These are phyloP conservation scores for Beris morrisii DNA, from an alignment of 2,888 invertebrate species.

Conservation along the genomic window DNA sequence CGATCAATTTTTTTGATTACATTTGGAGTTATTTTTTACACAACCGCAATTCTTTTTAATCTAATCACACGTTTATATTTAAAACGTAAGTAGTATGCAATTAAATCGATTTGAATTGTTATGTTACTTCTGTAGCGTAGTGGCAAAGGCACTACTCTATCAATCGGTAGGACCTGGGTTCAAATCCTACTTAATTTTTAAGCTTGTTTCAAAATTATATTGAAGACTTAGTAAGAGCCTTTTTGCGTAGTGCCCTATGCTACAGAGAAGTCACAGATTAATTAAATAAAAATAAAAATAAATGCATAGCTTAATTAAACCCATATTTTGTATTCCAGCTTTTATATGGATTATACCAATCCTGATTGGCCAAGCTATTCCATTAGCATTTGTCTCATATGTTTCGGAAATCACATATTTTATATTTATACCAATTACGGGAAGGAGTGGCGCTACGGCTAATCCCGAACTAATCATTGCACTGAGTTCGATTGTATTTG, in stretches of 20 bases:
- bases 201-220: too few relatives aligned
- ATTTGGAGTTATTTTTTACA: slow-evolving; percentile 51
- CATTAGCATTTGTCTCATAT: slow-evolving; percentile 11
- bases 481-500: slow-evolving; percentile 45
- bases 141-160: too few relatives aligned
- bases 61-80: neutral
- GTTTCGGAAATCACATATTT: slow-evolving; percentile 11
- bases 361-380: slow-evolving; percentile 12
- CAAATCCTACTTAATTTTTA: too few relatives aligned
- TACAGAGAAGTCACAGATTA: too few relatives aligned
- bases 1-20: slow-evolving; percentile 52
- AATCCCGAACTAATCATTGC: slow-evolving; percentile 53
- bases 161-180: too few relatives aligned
- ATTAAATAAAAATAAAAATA: too few relatives aligned
- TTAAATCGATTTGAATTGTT: too few relatives aligned
- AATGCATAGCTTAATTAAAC: too few relatives aligned
- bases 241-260: too few relatives aligned
- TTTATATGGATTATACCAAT: slow-evolving; percentile 1
- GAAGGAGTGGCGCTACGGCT: neutral
- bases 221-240: too few relatives aligned
- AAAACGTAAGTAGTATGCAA: neutral
- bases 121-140: too few relatives aligned
- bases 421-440: slow-evolving; percentile 9
- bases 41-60: slow-evolving; percentile 48
- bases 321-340: neutral